Conservation (phyloP, 2,888 invertebrate genomes). For the Calameuta pallipes region DNA sequence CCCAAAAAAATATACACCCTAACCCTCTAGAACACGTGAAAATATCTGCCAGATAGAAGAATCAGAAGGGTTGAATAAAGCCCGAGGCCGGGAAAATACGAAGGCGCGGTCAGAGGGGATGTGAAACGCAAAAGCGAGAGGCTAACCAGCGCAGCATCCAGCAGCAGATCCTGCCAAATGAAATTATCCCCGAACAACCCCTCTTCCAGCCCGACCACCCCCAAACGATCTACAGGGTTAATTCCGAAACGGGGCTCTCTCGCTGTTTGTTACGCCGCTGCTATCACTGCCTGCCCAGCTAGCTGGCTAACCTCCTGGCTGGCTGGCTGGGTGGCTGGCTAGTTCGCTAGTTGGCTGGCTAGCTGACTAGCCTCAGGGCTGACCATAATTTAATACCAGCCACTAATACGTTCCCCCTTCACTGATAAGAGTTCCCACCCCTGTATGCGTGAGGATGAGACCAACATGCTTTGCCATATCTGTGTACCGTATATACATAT, state of each 20-base stretch:
- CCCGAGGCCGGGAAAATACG: slow-evolving; percentile 20
- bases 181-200: slow-evolving; percentile 51
- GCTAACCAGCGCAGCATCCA: neutral
- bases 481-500: too few relatives aligned
- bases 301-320: too few relatives aligned
- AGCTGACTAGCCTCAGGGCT: slow-evolving; percentile 44
- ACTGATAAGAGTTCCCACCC: slow-evolving; percentile 42
- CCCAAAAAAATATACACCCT: too few relatives aligned
- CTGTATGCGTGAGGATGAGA: slow-evolving; percentile 31
- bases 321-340: too few relatives aligned
- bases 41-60: slow-evolving; percentile 15
- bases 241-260: slow-evolving; percentile 39
- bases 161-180: slow-evolving; percentile 48
- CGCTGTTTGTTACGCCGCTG: slow-evolving; percentile 46
- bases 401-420: slow-evolving; percentile 53
- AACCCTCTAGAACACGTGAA: neutral
- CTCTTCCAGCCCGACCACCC: slow-evolving; percentile 21
- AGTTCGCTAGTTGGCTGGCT: too few relatives aligned
- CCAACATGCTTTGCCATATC: too few relatives aligned
- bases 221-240: slow-evolving; percentile 50
- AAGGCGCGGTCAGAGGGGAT: neutral
- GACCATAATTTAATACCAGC: slow-evolving; percentile 60
- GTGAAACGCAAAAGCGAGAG: neutral
- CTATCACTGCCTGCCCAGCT: slow-evolving; percentile 41
- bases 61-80: slow-evolving; percentile 19